Evolutionary conservation across 1,140 invertebrate species (phyloP).

Genomic region (Procambarus virginalis): DNA sequence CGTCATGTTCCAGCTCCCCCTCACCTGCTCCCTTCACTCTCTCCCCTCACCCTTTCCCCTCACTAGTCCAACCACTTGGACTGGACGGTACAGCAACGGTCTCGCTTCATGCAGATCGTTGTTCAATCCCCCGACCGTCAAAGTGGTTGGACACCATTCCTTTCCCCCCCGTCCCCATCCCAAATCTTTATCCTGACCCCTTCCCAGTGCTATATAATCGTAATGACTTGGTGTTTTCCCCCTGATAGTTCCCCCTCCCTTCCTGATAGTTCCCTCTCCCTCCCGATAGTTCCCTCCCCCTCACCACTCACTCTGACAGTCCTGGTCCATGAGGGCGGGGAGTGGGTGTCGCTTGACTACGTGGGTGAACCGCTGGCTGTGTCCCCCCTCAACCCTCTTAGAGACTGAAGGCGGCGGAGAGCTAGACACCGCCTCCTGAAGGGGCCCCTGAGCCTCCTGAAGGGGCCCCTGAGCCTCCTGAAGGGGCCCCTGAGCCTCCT

Average conservation of each 20-base stretch:
- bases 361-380: conserved; percentile 7
- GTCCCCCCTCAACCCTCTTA: not conserved
- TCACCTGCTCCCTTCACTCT: not conserved
- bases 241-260: too few relatives aligned
- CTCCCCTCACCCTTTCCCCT: not conserved
- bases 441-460: not conserved
- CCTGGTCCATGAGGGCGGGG: conserved; percentile 26
- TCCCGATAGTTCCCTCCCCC: not conserved
- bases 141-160: too few relatives aligned
- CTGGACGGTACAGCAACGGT: too few relatives aligned
- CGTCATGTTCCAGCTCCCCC: not conserved
- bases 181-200: too few relatives aligned
- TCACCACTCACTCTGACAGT: conserved; percentile 25
- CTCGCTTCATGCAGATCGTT: too few relatives aligned
- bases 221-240: too few relatives aligned
- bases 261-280: not conserved
- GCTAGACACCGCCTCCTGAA: too few relatives aligned
- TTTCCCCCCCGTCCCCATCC: too few relatives aligned
- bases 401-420: not conserved
- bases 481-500: not conserved
- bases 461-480: not conserved
- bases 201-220: too few relatives aligned
- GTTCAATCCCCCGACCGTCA: too few relatives aligned
- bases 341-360: conserved; percentile 35
- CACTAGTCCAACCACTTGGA: too few relatives aligned